Evolutionary conservation across 2,888 invertebrate genomes (phyloP).

Genomic region (Lochmaea crataegi): DNA sequence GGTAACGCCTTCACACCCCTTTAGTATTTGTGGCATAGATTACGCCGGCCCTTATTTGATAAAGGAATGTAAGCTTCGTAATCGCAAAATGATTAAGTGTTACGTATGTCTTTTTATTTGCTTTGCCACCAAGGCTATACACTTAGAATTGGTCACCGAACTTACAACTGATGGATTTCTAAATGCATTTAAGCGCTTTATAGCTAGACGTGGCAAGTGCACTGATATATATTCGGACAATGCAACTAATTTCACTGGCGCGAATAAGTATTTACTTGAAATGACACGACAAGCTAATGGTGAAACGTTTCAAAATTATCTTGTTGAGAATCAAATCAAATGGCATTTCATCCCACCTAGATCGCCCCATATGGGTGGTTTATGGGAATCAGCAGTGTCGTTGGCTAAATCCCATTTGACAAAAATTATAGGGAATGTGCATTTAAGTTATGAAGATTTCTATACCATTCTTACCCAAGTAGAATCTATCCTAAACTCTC

Average conservation of each 20-base stretch:
- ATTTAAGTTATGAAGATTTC: background rate
- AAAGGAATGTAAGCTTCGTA: conserved; percentile 43
- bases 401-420: background rate
- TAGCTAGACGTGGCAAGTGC: conserved; percentile 40
- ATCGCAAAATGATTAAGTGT: conserved; percentile 40
- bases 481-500: background rate
- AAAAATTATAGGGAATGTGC: background rate
- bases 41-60: conserved; percentile 50
- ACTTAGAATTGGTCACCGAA: conserved; percentile 43
- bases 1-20: conserved; percentile 36
- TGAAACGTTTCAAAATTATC: background rate
- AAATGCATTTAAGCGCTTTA: conserved; percentile 42
- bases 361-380: background rate
- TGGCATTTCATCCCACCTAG: background rate
- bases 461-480: background rate
- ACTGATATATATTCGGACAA: no score
- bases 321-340: background rate
- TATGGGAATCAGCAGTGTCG: background rate
- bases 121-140: conserved; percentile 43
- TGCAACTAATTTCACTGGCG: no score
- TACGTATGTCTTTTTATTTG: conserved; percentile 49
- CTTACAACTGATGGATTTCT: conserved; percentile 40
- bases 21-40: conserved; percentile 47
- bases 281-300: no score
- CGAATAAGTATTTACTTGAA: no score